Conservation (phyloP, 35 echinoderm and acorn worm species). For the Heliocidaris tuberculata region DNA sequence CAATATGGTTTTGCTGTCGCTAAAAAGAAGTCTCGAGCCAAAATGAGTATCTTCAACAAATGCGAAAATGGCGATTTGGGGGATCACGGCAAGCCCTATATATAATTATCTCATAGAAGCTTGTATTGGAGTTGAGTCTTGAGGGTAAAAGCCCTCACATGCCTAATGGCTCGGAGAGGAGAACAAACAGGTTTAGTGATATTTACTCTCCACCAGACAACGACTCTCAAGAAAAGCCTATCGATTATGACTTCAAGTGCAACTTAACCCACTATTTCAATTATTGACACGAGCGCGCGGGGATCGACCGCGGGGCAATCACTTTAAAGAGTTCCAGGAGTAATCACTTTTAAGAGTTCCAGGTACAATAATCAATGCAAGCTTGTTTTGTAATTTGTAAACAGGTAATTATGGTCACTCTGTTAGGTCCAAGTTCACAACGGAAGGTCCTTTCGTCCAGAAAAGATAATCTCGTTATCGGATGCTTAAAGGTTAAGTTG, state of each 20-base stretch:
- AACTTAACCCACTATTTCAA: not conserved
- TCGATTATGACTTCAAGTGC: not conserved
- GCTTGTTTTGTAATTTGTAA: too few relatives aligned
- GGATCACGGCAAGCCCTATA: too few relatives aligned
- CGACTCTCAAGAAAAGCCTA: not conserved
- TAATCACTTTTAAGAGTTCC: too few relatives aligned
- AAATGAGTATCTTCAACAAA: too few relatives aligned
- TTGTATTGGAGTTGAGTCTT: not conserved
- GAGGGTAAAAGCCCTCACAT: not conserved
- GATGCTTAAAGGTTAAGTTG: too few relatives aligned
- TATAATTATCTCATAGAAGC: not conserved
- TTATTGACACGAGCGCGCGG: not conserved
- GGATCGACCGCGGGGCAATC: not conserved
- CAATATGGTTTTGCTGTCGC: too few relatives aligned
- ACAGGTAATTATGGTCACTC: not conserved
- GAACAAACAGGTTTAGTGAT: not conserved
- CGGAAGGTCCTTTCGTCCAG: not conserved
- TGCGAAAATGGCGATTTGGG: too few relatives aligned
- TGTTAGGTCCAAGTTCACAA: not conserved
- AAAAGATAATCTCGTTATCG: not conserved
- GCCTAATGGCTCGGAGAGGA: too few relatives aligned
- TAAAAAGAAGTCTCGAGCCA: too few relatives aligned
- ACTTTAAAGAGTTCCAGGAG: too few relatives aligned
- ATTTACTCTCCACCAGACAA: not conserved
- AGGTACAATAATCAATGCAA: too few relatives aligned